Conservation (phyloP, 2,888 invertebrate genomes). For the Andricus quercusramuli region DNA sequence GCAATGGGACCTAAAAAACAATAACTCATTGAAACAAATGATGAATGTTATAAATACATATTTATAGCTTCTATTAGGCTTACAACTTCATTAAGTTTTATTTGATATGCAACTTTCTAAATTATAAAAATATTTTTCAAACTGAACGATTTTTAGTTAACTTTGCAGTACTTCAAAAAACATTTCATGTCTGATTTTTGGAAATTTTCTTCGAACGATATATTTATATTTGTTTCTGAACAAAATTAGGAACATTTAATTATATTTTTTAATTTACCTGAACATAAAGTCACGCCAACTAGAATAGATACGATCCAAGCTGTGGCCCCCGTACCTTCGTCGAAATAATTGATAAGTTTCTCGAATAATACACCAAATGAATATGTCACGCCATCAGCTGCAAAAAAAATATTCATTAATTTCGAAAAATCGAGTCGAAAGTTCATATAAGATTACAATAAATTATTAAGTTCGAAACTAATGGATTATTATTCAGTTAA, state of each 20-base stretch:
- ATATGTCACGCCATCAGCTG: conserved; percentile 98
- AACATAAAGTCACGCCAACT: conserved; percentile 96
- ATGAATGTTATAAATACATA: not conserved
- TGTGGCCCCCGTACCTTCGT: conserved; percentile 91
- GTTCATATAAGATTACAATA: too few relatives aligned
- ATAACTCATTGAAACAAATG: not conserved
- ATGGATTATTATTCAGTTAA: not conserved
- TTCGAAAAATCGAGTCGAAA: not conserved
- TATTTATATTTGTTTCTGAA: not conserved
- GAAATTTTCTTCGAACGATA: not conserved
- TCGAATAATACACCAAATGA: conserved; percentile 97
- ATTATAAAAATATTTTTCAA: not conserved
- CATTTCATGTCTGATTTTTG: too few relatives aligned
- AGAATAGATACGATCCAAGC: conserved; percentile 97
- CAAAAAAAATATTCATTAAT: conserved; percentile 71
- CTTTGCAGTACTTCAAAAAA: too few relatives aligned
- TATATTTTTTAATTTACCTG: conserved; percentile 83
- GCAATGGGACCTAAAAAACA: conserved; percentile 92
- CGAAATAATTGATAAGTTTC: conserved; percentile 91
- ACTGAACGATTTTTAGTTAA: too few relatives aligned
- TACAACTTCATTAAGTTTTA: conserved; percentile 18
- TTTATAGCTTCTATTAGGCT: not conserved
- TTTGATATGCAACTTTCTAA: not conserved
- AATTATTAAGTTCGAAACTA: too few relatives aligned
- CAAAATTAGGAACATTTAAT: not conserved